These are phyloP conservation scores for Nomada ruficornis DNA, from an alignment of 2,888 invertebrate genomes.

Conservation along the genomic window DNA sequence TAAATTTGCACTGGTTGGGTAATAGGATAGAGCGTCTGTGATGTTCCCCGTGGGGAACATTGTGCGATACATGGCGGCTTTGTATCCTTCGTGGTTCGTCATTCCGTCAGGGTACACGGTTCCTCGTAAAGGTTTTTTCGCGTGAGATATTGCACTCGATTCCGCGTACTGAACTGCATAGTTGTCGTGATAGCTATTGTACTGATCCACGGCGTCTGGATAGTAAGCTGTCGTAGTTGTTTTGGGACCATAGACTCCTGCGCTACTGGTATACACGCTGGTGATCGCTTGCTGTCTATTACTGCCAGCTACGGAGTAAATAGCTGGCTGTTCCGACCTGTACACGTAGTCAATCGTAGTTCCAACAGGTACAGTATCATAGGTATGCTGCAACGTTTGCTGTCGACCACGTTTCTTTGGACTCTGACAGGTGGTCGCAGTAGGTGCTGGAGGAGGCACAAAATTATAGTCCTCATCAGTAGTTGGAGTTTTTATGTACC, in stretches of 20 bases:
- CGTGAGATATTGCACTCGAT: slow-evolving; percentile 81
- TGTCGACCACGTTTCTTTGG: slow-evolving; percentile 84
- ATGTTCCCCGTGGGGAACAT: slow-evolving; percentile 90
- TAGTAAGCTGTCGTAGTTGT: slow-evolving; percentile 86
- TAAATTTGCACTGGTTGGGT: slow-evolving; percentile 89
- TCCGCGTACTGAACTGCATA: slow-evolving; percentile 83
- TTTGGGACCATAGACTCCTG: slow-evolving; percentile 87
- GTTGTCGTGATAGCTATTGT: slow-evolving; percentile 82
- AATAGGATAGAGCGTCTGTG: slow-evolving; percentile 92
- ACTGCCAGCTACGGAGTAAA: slow-evolving; percentile 90
- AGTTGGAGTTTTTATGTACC: slow-evolving; percentile 85
- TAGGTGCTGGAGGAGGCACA: slow-evolving; percentile 86
- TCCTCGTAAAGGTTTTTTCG: slow-evolving; percentile 76
- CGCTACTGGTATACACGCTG: slow-evolving; percentile 90
- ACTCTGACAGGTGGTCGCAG: slow-evolving; percentile 83
- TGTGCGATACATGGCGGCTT: slow-evolving; percentile 87
- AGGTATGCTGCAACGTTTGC: slow-evolving; percentile 77
- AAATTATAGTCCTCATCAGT: slow-evolving; percentile 85
- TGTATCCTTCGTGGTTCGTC: slow-evolving; percentile 88
- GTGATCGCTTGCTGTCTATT: slow-evolving; percentile 90
- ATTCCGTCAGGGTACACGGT: slow-evolving; percentile 85
- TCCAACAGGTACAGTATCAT: slow-evolving; percentile 77
- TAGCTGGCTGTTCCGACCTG: slow-evolving; percentile 87
- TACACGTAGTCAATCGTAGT: slow-evolving; percentile 84
- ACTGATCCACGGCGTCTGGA: slow-evolving; percentile 89